Percentiles rank a stretch among this genome's conserved stretches.
These are phyloP conservation scores for Lagopus muta DNA, from an alignment of 2,113 vertebrate species.

Conservation along the genomic window DNA sequence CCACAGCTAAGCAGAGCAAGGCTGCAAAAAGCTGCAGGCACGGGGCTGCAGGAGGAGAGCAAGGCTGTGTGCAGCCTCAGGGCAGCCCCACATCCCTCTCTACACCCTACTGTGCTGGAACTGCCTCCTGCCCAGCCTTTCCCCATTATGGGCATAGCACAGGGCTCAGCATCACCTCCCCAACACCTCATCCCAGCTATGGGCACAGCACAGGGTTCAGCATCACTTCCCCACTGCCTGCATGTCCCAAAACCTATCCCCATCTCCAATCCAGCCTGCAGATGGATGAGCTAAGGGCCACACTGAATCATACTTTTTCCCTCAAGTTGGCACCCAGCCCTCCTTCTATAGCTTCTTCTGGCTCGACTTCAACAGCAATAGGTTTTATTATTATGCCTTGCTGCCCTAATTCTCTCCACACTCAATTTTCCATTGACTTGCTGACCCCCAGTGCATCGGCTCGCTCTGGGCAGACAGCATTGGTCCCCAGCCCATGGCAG, in stretches of 20 bases:
- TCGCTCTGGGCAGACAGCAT: background rate
- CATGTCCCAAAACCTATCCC: background rate
- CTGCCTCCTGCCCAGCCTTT: background rate
- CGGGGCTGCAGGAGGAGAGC: accelerated
- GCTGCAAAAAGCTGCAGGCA: background rate
- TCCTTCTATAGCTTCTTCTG: slow-evolving; percentile 42
- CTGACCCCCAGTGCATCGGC: background rate
- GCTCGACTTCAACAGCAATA: slow-evolving; percentile 46
- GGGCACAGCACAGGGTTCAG: background rate
- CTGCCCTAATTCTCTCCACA: slow-evolving; percentile 54
- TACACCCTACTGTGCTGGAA: background rate
- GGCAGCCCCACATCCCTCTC: background rate
- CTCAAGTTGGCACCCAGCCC: slow-evolving; percentile 26
- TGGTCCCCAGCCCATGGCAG: background rate
- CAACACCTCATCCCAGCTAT: background rate
- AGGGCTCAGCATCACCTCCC: background rate
- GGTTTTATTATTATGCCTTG: slow-evolving; percentile 63
- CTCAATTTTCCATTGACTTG: slow-evolving; percentile 45
- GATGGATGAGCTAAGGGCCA: slow-evolving; percentile 13
- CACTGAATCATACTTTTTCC: background rate
- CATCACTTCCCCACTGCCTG: background rate
- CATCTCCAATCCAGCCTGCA: background rate
- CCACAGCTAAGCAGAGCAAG: background rate
- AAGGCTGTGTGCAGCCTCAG: background rate
- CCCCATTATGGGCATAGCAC: background rate